Conservation (phyloP, 2,113 vertebrate species). For the Triplophysa dalaica region DNA sequence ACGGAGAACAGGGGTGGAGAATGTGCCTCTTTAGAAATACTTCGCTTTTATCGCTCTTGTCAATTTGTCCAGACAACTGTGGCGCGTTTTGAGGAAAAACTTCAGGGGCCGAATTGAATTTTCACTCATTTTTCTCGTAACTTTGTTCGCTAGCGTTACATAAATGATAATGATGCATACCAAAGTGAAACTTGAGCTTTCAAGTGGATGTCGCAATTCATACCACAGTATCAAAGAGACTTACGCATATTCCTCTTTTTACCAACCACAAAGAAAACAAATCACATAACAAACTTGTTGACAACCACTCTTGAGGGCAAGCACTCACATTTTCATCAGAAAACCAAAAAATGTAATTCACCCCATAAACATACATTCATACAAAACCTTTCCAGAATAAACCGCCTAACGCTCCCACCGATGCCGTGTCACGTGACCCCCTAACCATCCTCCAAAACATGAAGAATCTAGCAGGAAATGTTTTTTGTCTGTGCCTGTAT, state of each 20-base stretch:
- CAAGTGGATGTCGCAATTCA: too few relatives aligned
- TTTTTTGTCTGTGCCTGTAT: not conserved
- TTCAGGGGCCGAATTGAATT: conserved; percentile 14
- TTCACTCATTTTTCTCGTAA: conserved; percentile 1
- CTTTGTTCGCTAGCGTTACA: too few relatives aligned
- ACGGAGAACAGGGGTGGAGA: conserved; percentile 13
- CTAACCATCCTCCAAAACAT: conserved; percentile 3
- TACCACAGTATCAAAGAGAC: too few relatives aligned
- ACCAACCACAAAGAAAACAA: not conserved
- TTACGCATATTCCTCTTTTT: too few relatives aligned
- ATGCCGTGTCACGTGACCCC: not conserved
- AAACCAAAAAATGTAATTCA: not conserved
- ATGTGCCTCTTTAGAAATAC: conserved; percentile 26
- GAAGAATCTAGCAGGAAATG: not conserved
- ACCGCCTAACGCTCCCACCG: not conserved
- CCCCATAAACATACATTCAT: not conserved
- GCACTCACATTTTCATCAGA: not conserved
- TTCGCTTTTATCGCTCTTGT: conserved; percentile 22
- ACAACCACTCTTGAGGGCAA: not conserved
- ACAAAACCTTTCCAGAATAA: not conserved
- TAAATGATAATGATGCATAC: too few relatives aligned
- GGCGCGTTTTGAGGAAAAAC: not conserved
- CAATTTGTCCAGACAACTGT: conserved; percentile 13
- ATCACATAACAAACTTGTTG: not conserved
- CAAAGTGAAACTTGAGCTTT: too few relatives aligned